Evolutionary conservation across 2,888 invertebrate species (phyloP), one percentile per base, ranked within the genome.

Genomic region (Tridacna crocea): DNA sequence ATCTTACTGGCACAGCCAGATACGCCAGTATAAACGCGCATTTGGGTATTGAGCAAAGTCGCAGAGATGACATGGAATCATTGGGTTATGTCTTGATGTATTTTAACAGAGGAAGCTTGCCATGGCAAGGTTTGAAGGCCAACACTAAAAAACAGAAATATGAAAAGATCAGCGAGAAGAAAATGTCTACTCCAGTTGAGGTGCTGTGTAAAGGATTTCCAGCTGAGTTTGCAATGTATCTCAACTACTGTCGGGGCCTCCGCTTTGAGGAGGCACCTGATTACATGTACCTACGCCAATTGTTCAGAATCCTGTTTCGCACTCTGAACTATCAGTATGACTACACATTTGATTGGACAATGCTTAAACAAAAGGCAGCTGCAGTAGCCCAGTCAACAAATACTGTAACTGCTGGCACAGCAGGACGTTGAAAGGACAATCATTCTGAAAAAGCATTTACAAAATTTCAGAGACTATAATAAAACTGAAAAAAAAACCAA

Each of bases 21-120:
- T 99, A 99, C 95, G 99, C 99, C 88, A 99, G 99, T 88, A 99
- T 99, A 94, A 99, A 99, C 95, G 99, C 99, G 89, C 99, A 99
- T 95, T 96, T 99, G 94, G 99, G 99, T 92, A 99, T 99, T 95
- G 99, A 99, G 95, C 99, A 99, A 95, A 98, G 99, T 92, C 97
- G 99, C 90, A 96, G 99, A 90, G 99, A 99, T 95, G 99, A 99
- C 95, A 98, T 99, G 98, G 99, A 99, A 95, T 99, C 99, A 17
- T 96, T 99, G 88, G 99, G 99, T 89, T 99, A 99, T 95, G 99
- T 99, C 88, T 97, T 99, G 94, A 99, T 99, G 99, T 99, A 99
- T 96, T 99, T 96, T 98, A 96, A 99, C 97, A 93, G 95, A 60
- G 98, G 98, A 84, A 97, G 97, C 88, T 95, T 99, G 92, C 99